phyloP scores from a whole-genome alignment of 2,113 vertebrate species.

The Poecile atricapillus region DNA sequence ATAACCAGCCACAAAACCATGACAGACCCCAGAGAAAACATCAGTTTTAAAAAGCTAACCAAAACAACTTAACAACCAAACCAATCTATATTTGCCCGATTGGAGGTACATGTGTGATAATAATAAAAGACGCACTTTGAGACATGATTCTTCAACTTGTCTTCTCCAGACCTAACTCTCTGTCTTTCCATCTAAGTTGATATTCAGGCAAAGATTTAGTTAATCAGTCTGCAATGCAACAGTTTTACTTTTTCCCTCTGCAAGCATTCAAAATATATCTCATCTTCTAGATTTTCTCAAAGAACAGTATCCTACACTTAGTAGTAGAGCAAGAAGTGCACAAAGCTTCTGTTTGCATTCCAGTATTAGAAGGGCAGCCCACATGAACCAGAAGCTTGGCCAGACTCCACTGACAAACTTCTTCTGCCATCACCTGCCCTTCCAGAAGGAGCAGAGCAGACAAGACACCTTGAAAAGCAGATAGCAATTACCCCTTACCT shows the following conservation, averaged over 20 bases:
- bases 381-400: neutral
- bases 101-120: neutral
- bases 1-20: neutral
- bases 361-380: neutral
- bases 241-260: neutral
- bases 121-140: neutral
- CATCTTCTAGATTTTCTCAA: neutral
- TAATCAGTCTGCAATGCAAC: neutral
- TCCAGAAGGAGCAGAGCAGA: slow-evolving; percentile 1
- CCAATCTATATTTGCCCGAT: neutral
- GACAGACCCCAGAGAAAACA: neutral
- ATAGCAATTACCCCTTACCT: slow-evolving; percentile 58
- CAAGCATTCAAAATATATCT: neutral
- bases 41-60: neutral
- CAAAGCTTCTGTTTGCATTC: neutral
- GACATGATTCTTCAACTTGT: neutral
- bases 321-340: neutral
- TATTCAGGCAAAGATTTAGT: neutral
- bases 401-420: neutral
- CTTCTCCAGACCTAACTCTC: neutral
- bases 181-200: neutral
- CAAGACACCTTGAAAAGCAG: slow-evolving; percentile 15
- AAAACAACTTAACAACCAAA: neutral
- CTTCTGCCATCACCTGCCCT: neutral
- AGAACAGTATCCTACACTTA: neutral